Evolutionary conservation across 2,113 vertebrate genomes (phyloP), one percentile per base, ranked within the genome.

Genomic region (Siniperca chuatsi): DNA sequence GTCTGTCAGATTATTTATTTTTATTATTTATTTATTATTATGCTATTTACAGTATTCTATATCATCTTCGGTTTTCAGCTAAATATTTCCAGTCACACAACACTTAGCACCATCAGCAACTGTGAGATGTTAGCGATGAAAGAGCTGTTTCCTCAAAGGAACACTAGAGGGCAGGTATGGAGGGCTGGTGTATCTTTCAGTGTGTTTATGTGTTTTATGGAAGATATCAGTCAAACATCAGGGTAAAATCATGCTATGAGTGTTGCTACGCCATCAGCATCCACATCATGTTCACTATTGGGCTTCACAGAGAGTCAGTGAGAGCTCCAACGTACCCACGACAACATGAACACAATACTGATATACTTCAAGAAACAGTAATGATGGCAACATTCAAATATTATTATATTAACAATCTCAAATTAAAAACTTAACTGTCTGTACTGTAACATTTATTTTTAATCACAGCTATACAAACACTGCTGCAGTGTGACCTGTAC

Each of bases 91-190:
- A 23, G 60, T 23, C 11, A 15, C 42, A 8, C 35, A 79, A 25
- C 10, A 1, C 21, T 42, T 42, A 57, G 35, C 46, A 69, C 15
- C 25, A 23, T 25, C 8, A 42, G 33, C 8, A 29, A 2, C 15
- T 60, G 35, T 33, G 12, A 20, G 35, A 52, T 6, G 6, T 35
- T 18, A 54, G 2, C 23, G 5, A 20, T 58, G 1, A 54, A 21
- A 50, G 25, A 18, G 18, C 9, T 46, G 44, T 55, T 84, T n/a
- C 46, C 54, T 72, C 8, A 66, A 55, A 58, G 52, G 20, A 75
- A 85, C 91, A 90, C 86, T 78, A 89, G 90, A 44, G 77, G 90
- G 84, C 91, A 79, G 65, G 20, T 29, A 2, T 1, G 29, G 9
- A 50, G 40, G 16, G 40, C 20, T 54, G 42, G 25, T 33, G 58